Base-by-base conservation (phyloP, 2,888 invertebrate species). In the Synergus umbraculus region DNA sequence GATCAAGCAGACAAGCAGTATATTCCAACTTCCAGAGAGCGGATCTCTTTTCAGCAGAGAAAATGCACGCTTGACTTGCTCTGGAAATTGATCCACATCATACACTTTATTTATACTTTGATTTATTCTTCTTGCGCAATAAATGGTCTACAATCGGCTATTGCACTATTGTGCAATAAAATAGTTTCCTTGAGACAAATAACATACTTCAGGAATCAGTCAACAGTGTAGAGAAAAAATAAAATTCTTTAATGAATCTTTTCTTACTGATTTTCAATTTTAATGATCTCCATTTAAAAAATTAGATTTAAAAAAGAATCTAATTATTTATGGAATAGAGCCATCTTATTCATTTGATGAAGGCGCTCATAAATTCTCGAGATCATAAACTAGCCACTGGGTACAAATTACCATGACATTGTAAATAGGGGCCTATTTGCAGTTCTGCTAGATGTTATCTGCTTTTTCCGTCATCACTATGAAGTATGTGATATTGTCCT, bases 401-500 rank as follows among this genome's bases (percentile, higher is more conserved):
- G 49, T 54, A 73, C 49, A 73, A 73, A 54, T 73, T 37, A 73
- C 54, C 54, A 73, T n/a, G 10, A 54, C 41, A 73, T 15, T 49
- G 69, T 73, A n/a, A 37, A 54, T n/a, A 29, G 49, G 13, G 15
- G 22, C 9, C 29, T 69, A 69, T 69, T 46, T 46, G 69, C 54
- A 49, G 54, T 41, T 73, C 37, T 54, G 29, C 69, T 73, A 37
- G 49, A 54, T 73, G 4, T 29, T 37, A 73, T 73, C 54, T 73
- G n/a, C n/a, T 54, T 73, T 73, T 54, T 37, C 49, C 12, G 54
- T 73, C 54, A 73, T 73, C 73, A 9, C 54, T 54, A 37, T 54
- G 2, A 73, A 73, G 54, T 54, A 54, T 73, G 37, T 73, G 73
- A 41, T 73, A 73, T 73, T 73, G 73, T 73, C 69, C 49, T 49